A percentile compares a stretch with the other conserved stretches of the same genome.
phyloP scores from a whole-genome alignment of 1,140 invertebrate genomes.

The Fopius arisanus region DNA sequence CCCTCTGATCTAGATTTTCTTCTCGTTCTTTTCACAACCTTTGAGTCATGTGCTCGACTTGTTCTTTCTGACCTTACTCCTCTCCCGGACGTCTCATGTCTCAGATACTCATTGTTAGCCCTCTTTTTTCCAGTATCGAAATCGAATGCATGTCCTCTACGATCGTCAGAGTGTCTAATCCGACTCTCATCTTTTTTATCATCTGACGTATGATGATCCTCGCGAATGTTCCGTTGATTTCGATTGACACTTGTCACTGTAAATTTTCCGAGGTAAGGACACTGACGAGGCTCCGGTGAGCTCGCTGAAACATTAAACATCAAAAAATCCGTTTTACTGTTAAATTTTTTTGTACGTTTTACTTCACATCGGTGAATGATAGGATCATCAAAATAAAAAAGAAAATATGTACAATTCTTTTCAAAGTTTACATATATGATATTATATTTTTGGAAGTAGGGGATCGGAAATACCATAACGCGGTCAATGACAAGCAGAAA shows the following conservation, averaged over 20 bases:
- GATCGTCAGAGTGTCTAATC: slow-evolving; percentile 55
- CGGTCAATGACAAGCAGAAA: too few relatives aligned
- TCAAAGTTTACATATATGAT: too few relatives aligned
- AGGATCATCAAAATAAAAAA: too few relatives aligned
- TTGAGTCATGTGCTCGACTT: slow-evolving; percentile 18
- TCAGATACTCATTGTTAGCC: slow-evolving; percentile 57
- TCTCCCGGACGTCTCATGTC: slow-evolving; percentile 48
- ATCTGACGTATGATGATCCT: slow-evolving; percentile 52
- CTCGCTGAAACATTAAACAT: slow-evolving; percentile 69
- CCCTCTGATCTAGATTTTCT: slow-evolving; percentile 12
- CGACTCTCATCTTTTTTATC: slow-evolving; percentile 49
- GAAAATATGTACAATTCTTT: not conserved
- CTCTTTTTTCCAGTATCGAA: slow-evolving; percentile 56
- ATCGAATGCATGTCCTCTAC: slow-evolving; percentile 47
- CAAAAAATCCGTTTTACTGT: not conserved
- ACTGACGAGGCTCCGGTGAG: slow-evolving; percentile 69
- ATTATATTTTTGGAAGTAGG: too few relatives aligned
- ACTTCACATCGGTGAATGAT: not conserved
- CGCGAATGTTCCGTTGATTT: slow-evolving; percentile 62
- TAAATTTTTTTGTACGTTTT: not conserved
- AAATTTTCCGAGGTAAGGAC: slow-evolving; percentile 76
- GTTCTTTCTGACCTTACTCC: slow-evolving; percentile 45
- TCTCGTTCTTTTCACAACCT: slow-evolving; percentile 4
- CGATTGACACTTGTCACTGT: slow-evolving; percentile 68
- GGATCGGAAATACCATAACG: too few relatives aligned